Evolutionary conservation across 2,797 vertebrate genomes (phyloP), one percentile per base, ranked within the genome.

Genomic region (Xyrichtys novacula): DNA sequence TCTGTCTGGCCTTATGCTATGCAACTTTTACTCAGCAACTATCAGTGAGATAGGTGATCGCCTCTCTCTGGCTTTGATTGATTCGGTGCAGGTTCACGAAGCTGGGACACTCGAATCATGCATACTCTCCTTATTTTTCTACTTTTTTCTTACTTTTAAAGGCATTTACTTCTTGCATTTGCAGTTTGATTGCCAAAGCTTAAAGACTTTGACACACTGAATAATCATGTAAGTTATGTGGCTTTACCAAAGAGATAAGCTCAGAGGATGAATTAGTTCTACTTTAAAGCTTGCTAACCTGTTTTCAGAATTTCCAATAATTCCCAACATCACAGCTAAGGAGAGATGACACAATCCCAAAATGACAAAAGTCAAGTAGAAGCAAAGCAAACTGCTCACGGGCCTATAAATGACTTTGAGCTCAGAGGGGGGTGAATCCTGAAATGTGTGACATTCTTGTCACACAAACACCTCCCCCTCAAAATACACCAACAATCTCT

Each of bases 1-100:
- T 32, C 81, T 81, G 80, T 83, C 80, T 76, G 73, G 73, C 60
- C 71, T 48, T 36, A 60, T 65, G 43, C 73, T 69, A 10, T 60
- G 64, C 78, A 80, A 80, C 86, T 81, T 77, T 77, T 71, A 71
- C 74, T 76, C 68, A 48, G 79, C 47, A 68, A 68, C 81, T 73
- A 77, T 80, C 77, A 74, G 62, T 25, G 72, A 83, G 75, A 78
- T 74, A 75, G 83, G 64, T 60, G 50, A 81, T 88, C 65, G 56
- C 78, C 65, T 80, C 82, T 55, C 86, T 87, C 74, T 77, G 34
- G 31, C 53, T 86, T 71, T 90, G 88, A 92, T 91, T 91, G 84
- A 91, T 92, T 88, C 86, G 77, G 75, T 86, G 84, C 76, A 85
- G 58, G 66, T 81, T 74, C 70, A 58, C 65, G 57, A 68, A 70